A percentile compares a stretch with the other conserved stretches of the same genome.
phyloP scores from a whole-genome alignment of 2,113 vertebrate species.

The Gorilla gorilla region DNA sequence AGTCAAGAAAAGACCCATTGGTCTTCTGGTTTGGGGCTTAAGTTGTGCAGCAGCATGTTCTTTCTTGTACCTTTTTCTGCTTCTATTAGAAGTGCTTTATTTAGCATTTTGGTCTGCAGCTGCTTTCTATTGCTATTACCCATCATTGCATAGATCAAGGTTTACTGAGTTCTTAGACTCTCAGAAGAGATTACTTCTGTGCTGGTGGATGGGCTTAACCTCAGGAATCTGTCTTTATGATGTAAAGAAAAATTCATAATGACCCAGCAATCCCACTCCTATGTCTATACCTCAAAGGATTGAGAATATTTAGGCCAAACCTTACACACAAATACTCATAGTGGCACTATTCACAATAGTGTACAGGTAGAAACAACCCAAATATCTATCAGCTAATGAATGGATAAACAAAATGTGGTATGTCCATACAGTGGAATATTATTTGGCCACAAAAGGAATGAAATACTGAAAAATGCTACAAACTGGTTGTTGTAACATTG shows the following conservation, averaged over 20 bases:
- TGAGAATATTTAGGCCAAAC: slow-evolving; percentile 18
- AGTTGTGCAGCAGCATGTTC: not conserved
- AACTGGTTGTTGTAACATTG: not conserved
- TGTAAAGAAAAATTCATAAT: not conserved
- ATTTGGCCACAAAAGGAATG: slow-evolving; percentile 2
- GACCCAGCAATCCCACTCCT: not conserved
- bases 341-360: not conserved
- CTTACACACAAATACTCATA: not conserved
- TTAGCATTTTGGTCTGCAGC: not conserved
- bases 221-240: not conserved
- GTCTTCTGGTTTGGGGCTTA: not conserved
- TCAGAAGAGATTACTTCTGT: not conserved
- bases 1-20: not conserved
- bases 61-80: not conserved
- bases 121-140: not conserved
- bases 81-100: not conserved
- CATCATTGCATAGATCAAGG: not conserved
- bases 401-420: not conserved
- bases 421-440: not conserved
- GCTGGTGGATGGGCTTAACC: not conserved
- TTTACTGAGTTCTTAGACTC: not conserved
- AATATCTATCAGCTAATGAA: not conserved
- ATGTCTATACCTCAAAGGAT: not conserved
- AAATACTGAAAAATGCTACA: not conserved
- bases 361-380: not conserved